A percentile compares a stretch with the other conserved stretches of the same genome.
Conservation (phyloP, 2,797 vertebrate genomes). For the Anguilla marmorata region DNA sequence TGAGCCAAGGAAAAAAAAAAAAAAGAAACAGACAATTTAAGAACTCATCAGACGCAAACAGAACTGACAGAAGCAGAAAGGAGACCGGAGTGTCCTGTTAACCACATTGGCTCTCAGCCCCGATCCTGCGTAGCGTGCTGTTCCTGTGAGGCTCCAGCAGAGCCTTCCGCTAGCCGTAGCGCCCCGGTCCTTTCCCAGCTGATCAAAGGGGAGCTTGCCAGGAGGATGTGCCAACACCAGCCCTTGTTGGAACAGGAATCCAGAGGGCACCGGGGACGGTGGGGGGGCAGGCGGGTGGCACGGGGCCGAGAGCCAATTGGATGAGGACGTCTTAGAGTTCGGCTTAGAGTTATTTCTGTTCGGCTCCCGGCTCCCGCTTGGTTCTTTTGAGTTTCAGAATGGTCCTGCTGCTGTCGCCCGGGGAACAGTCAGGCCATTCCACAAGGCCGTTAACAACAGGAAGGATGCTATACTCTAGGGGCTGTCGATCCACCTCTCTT, state of each 20-base stretch:
- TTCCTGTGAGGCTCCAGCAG: slow-evolving; percentile 14
- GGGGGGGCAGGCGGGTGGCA: background rate
- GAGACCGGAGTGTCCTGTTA: background rate
- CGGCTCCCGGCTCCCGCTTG: background rate
- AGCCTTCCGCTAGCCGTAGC: slow-evolving; percentile 25
- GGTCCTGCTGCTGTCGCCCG: background rate
- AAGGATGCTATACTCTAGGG: background rate
- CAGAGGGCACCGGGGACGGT: background rate
- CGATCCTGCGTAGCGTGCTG: background rate
- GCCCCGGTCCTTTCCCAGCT: slow-evolving; percentile 40
- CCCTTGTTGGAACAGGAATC: slow-evolving; percentile 4
- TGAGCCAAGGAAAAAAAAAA: slow-evolving; percentile 57
- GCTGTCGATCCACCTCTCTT: background rate
- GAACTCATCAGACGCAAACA: background rate
- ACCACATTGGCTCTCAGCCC: slow-evolving; percentile 28
- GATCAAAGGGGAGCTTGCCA: slow-evolving; percentile 32
- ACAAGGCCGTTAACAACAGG: background rate
- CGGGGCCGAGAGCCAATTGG: slow-evolving; percentile 13
- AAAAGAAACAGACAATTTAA: background rate
- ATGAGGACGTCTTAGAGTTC: slow-evolving; percentile 9
- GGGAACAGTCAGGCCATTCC: slow-evolving; percentile 3
- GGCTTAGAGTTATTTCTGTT: background rate
- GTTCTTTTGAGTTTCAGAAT: background rate
- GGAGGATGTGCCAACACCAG: slow-evolving; percentile 26
- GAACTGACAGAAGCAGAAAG: background rate